Conservation (phyloP, 2,888 invertebrate genomes). For the Protophormia terraenovae region DNA sequence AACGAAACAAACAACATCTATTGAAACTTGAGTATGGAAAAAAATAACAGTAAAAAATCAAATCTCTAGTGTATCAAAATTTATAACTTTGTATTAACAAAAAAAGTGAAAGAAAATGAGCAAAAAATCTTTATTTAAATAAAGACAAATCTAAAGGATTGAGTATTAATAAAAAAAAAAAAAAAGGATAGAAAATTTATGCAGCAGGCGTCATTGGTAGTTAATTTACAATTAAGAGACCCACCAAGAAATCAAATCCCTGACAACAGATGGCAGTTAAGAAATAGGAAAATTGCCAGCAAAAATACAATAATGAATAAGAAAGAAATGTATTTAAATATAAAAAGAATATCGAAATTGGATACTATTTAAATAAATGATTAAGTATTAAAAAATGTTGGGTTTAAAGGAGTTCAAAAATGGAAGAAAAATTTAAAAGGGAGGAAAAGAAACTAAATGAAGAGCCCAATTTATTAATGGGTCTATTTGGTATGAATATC, state of each 20-base stretch:
- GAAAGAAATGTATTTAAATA: neutral
- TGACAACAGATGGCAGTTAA: constrained; percentile 36
- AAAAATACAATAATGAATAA: too few relatives aligned
- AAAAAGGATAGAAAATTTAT: constrained; percentile 45
- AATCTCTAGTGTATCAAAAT: constrained; percentile 68
- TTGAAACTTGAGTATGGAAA: constrained; percentile 51
- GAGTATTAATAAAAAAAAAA: neutral
- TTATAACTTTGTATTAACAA: constrained; percentile 57
- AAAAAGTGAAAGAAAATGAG: neutral
- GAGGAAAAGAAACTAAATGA: neutral
- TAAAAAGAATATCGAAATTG: constrained; percentile 39
- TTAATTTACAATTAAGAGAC: constrained; percentile 67
- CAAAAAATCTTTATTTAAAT: neutral
- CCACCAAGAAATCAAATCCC: constrained; percentile 39
- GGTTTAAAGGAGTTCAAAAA: neutral
- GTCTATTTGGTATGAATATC: too few relatives aligned
- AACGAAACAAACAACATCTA: constrained; percentile 12
- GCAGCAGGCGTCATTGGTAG: constrained; percentile 63
- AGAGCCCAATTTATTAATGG: too few relatives aligned
- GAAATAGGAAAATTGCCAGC: neutral
- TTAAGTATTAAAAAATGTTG: constrained; percentile 33
- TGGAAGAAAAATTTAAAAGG: neutral
- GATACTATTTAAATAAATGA: constrained; percentile 37
- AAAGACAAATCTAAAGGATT: constrained; percentile 12
- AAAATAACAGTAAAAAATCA: constrained; percentile 36